Percentiles rank a stretch among this genome's conserved stretches.
These are phyloP conservation scores for Galerucella pusilla DNA, from an alignment of 2,888 invertebrate genomes.

Conservation along the genomic window DNA sequence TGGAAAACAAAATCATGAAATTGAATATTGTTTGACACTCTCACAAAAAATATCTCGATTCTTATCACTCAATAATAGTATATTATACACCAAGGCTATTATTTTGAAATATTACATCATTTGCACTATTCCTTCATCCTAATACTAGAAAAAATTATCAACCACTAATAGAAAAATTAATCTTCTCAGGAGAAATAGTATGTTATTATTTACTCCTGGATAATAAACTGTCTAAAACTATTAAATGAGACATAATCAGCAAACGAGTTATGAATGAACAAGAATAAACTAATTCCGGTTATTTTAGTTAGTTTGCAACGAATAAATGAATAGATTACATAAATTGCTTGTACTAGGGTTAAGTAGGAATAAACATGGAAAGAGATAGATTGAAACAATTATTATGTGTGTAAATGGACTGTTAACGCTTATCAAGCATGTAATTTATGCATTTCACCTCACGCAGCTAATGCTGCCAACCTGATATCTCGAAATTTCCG, in stretches of 20 bases:
- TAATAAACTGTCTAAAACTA: background rate
- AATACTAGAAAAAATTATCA: no score
- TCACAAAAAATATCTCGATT: no score
- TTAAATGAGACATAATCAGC: background rate
- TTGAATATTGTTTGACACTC: no score
- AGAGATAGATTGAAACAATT: conserved; percentile 33
- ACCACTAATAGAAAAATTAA: no score
- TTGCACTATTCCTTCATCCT: no score
- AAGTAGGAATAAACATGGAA: background rate
- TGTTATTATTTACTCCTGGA: no score
- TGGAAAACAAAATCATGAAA: no score
- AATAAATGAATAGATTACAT: background rate
- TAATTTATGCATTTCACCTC: conserved; percentile 35
- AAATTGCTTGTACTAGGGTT: background rate
- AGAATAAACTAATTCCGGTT: background rate
- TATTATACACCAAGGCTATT: no score
- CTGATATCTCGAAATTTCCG: conserved; percentile 32
- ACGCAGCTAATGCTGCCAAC: conserved; percentile 30
- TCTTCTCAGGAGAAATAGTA: no score
- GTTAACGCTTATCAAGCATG: conserved; percentile 36
- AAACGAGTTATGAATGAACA: no score
- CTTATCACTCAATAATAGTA: no score
- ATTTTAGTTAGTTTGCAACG: background rate
- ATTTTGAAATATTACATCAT: no score
- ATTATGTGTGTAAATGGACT: conserved; percentile 34